These are phyloP conservation scores for Calliopum simillimum DNA, from an alignment of 2,888 invertebrate genomes.

Conservation along the genomic window DNA sequence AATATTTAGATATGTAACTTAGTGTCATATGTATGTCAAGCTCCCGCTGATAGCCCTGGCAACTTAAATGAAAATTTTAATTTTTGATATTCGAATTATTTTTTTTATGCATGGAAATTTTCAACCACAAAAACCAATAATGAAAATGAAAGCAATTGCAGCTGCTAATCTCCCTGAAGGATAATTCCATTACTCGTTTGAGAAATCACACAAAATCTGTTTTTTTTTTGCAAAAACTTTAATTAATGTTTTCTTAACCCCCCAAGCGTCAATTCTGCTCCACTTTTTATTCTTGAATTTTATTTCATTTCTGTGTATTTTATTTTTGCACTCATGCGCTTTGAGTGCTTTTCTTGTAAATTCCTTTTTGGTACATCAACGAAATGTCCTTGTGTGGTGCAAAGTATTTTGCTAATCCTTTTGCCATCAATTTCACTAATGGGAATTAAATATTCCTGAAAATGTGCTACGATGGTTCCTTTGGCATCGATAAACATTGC, in stretches of 20 bases:
- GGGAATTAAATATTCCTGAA: constrained; percentile 38
- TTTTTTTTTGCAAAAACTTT: constrained; percentile 5
- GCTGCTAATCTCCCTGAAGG: too few species aligned
- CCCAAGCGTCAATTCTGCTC: not conserved
- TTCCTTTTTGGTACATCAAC: not conserved
- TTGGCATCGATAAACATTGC: constrained; percentile 33
- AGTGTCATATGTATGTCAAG: too few species aligned
- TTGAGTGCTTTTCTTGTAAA: not conserved
- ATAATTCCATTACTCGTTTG: too few species aligned
- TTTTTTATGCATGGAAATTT: too few species aligned
- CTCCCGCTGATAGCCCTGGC: too few species aligned
- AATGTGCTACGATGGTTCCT: constrained; percentile 27
- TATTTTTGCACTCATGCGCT: not conserved
- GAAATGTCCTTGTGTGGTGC: constrained; percentile 9
- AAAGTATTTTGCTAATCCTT: constrained; percentile 31
- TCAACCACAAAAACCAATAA: too few species aligned
- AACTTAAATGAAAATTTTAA: too few species aligned
- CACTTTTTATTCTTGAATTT: not conserved
- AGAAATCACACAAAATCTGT: too few species aligned
- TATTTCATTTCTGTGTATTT: not conserved
- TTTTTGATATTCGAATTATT: too few species aligned
- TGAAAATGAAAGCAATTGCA: too few species aligned
- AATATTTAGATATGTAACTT: too few species aligned
- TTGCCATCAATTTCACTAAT: constrained; percentile 39
- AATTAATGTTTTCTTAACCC: constrained; percentile 15